Percentiles rank a stretch among this genome's conserved stretches.
Conservation (phyloP, 2,797 vertebrate species). For the Neomorphus geoffroyi region DNA sequence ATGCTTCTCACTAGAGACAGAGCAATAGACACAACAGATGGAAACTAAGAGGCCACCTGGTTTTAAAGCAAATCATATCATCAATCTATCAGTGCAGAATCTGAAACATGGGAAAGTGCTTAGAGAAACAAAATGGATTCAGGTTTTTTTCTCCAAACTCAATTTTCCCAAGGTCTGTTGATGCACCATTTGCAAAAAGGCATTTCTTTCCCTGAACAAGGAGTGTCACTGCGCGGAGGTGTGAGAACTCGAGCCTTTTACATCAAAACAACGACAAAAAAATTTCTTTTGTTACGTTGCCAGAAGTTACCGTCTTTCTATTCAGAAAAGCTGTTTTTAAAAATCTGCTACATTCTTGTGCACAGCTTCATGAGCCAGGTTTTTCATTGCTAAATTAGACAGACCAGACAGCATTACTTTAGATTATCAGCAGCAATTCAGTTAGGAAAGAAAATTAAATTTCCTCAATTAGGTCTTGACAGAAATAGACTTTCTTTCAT, state of each 20-base stretch:
- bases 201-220: slow-evolving; percentile 5
- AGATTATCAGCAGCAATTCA: slow-evolving; percentile 35
- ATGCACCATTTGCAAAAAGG: background rate
- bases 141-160: background rate
- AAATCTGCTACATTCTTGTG: slow-evolving; percentile 28
- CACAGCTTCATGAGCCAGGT: slow-evolving; percentile 8
- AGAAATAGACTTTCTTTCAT: slow-evolving; percentile 11
- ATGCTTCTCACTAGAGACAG: slow-evolving; percentile 65
- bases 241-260: background rate
- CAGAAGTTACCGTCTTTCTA: background rate
- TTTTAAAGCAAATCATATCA: slow-evolving; percentile 63
- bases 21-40: slow-evolving; percentile 72
- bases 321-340: slow-evolving; percentile 25
- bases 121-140: slow-evolving; percentile 43
- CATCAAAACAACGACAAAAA: background rate
- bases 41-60: slow-evolving; percentile 66
- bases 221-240: background rate
- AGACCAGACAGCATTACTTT: slow-evolving; percentile 56
- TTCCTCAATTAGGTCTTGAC: slow-evolving; percentile 24
- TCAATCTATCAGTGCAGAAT: slow-evolving; percentile 61
- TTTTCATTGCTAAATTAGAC: slow-evolving; percentile 35
- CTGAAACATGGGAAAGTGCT: slow-evolving; percentile 56
- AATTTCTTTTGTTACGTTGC: background rate
- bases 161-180: slow-evolving; percentile 28
- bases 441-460: slow-evolving; percentile 52